Evolutionary conservation across 2,113 vertebrate genomes (phyloP).

Genomic region (Ibidorhyncha struthersii): DNA sequence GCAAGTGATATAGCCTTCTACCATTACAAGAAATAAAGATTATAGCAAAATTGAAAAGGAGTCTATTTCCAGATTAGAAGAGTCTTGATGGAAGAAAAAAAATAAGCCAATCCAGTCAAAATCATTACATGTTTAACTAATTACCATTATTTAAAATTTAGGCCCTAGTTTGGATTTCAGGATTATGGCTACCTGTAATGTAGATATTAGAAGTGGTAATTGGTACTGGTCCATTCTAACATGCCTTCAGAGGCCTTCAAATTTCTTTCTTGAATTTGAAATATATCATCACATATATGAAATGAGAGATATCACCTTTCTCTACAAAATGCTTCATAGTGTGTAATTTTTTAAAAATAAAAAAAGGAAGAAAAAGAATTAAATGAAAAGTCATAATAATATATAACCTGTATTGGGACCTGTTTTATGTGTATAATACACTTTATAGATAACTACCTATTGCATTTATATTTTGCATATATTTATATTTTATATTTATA

Average conservation of each 20-base stretch:
- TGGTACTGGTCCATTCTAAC: not conserved
- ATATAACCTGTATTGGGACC: not conserved
- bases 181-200: not conserved
- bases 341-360: not conserved
- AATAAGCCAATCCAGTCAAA: not conserved
- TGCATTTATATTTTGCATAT: not conserved
- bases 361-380: not conserved
- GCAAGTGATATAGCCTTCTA: not conserved
- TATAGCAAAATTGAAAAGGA: not conserved
- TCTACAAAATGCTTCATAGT: not conserved
- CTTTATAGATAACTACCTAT: not conserved
- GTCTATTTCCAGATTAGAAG: not conserved
- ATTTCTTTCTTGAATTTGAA: not conserved
- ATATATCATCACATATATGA: not conserved
- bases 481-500: not conserved
- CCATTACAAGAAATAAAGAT: not conserved
- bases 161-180: not conserved
- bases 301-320: fast-evolving
- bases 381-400: not conserved
- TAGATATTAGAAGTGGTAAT: not conserved
- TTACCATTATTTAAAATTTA: not conserved
- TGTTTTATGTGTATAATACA: not conserved
- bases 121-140: not conserved
- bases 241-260: not conserved
- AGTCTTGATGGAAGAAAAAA: not conserved